Percentiles rank a stretch among this genome's conserved stretches.
phyloP scores from a whole-genome alignment of 1,140 invertebrate genomes.

The Caenorhabditis elegans region WBcel235 BX284603.4:9234501-9235000 shows the following conservation, averaged over 20 bases:
- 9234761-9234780: no score
- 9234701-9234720: background rate
- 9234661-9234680: background rate
- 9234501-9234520: constrained; percentile 6
- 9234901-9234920: background rate
- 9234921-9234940: background rate
- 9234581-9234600: constrained; percentile 19
- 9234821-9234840: no score
- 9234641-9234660: background rate
- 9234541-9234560: constrained; percentile 31
- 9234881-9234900: background rate
- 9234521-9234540: constrained; percentile 40
- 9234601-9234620: constrained; percentile 34
- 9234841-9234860: no score
- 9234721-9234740: background rate
- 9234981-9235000: background rate
- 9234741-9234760: background rate
- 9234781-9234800: no score
- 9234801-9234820: no score
- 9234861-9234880: no score
- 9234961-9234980: background rate
- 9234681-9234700: constrained; percentile 29
- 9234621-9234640: constrained; percentile 37
- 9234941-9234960: constrained; percentile 12
- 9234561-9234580: background rate